phyloP scores from a whole-genome alignment of 2,797 vertebrate species.

The Melanogrammus aeglefinus region DNA sequence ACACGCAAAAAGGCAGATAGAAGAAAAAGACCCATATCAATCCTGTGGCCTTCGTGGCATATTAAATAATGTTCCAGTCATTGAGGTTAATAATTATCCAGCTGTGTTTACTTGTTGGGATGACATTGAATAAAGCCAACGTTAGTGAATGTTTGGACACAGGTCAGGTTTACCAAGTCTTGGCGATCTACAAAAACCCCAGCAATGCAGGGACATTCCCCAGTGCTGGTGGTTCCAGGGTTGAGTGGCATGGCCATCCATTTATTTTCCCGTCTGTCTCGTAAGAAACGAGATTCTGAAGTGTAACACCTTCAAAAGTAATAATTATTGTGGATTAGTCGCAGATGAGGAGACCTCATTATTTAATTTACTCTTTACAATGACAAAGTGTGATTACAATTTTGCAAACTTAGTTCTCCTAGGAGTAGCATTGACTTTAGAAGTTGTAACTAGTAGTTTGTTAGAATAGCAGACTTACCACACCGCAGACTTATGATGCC shows the following conservation, averaged over 20 bases:
- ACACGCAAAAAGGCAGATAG: background rate
- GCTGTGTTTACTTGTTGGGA: background rate
- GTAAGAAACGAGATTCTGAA: background rate
- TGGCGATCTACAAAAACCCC: background rate
- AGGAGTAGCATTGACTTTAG: background rate
- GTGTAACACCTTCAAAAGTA: background rate
- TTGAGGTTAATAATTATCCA: constrained; percentile 1
- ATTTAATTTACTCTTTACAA: background rate
- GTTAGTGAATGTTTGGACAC: background rate
- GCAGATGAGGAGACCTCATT: background rate
- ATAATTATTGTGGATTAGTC: background rate
- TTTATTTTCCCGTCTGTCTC: background rate
- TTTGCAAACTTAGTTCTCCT: background rate
- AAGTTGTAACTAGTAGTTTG: background rate
- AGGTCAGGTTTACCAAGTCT: background rate
- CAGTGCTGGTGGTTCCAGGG: background rate
- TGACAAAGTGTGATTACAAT: background rate
- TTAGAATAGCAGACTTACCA: no score
- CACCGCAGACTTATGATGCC: no score
- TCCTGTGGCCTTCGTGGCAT: background rate
- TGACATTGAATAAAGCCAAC: background rate
- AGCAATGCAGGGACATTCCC: background rate
- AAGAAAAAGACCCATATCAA: constrained; percentile 3
- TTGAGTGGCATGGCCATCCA: background rate
- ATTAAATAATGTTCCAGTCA: background rate